Conservation (phyloP, 2,113 vertebrate species). For the Stictonetta naevosa region DNA sequence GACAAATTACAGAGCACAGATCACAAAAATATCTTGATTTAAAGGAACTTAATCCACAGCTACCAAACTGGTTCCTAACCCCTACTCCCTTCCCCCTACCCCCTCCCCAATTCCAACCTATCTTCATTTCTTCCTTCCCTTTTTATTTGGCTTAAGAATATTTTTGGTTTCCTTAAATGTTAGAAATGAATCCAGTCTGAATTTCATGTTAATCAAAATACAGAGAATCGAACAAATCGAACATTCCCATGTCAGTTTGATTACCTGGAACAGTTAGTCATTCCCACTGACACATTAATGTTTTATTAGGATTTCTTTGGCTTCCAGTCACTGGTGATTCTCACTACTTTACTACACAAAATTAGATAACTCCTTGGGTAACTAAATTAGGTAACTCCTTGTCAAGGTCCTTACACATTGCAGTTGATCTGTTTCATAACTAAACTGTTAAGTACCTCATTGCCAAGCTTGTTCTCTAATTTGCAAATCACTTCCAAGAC, state of each 20-base stretch:
- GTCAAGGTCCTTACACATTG: neutral
- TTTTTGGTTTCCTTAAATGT: neutral
- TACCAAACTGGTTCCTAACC: neutral
- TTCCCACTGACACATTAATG: neutral
- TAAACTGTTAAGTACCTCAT: neutral
- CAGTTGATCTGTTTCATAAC: neutral
- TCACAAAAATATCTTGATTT: neutral
- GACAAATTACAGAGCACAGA: fast-evolving
- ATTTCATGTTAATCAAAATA: neutral
- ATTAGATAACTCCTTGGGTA: too few relatives aligned
- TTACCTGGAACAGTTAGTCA: neutral
- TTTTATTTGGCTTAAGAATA: fast-evolving
- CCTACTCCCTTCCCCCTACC: too few relatives aligned
- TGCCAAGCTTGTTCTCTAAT: neutral
- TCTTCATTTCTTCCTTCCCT: neutral
- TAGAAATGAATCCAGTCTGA: fast-evolving
- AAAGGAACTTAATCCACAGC: neutral
- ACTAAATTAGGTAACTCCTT: neutral
- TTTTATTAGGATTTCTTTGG: neutral
- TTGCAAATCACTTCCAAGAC: neutral
- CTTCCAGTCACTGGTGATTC: neutral
- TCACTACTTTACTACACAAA: neutral
- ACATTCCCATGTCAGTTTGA: neutral
- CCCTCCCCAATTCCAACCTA: neutral
- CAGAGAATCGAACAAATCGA: neutral